Evolutionary conservation across 2,888 invertebrate species (phyloP).

Genomic region (Clepsis dumicolana): DNA sequence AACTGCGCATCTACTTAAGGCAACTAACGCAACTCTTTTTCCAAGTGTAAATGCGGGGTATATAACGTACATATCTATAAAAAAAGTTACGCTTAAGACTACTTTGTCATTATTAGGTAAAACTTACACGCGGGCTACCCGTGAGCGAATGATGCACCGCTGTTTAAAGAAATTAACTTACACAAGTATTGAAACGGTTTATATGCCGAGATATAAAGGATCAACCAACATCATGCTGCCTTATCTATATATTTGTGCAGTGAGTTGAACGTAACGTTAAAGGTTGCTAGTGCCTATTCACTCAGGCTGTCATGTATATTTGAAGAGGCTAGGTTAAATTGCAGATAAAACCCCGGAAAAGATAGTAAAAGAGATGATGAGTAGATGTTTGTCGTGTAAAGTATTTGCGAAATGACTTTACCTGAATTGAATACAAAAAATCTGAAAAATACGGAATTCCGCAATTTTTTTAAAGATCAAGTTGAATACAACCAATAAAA

Average conservation of each 20-base stretch:
- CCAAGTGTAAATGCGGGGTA: too few species aligned
- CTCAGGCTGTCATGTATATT: not conserved
- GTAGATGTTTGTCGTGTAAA: not conserved
- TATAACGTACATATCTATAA: too few species aligned
- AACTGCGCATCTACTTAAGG: too few species aligned
- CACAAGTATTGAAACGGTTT: not conserved
- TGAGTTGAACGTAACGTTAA: not conserved
- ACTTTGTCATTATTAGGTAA: too few species aligned
- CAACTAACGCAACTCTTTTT: too few species aligned
- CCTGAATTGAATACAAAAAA: not conserved
- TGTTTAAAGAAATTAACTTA: conserved; percentile 3
- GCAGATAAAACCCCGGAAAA: not conserved
- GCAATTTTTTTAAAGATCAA: too few species aligned
- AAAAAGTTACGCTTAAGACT: too few species aligned
- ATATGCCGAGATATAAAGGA: not conserved
- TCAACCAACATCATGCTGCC: not conserved
- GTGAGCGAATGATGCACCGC: not conserved
- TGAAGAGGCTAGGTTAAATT: not conserved
- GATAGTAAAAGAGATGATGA: not conserved
- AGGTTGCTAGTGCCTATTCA: conserved; percentile 1
- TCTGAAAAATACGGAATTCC: not conserved
- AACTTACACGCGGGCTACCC: not conserved
- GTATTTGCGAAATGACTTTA: not conserved
- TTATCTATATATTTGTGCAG: conserved; percentile 7
- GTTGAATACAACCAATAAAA: too few species aligned